phyloP scores from a whole-genome alignment of 2,888 invertebrate species.

The Pristionchus fissidentatus region DNA sequence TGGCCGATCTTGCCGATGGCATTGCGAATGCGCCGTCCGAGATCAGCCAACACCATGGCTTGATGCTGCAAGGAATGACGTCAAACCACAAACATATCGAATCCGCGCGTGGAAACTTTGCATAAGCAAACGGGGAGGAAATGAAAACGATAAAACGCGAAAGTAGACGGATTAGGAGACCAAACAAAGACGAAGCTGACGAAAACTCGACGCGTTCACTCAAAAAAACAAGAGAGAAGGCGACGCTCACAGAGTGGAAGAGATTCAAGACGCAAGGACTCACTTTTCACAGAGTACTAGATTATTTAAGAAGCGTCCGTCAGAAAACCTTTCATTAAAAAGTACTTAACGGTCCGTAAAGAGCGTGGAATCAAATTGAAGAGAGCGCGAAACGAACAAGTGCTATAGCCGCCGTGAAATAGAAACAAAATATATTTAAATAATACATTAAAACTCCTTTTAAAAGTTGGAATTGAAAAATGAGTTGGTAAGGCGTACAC shows the following conservation, averaged over 20 bases:
- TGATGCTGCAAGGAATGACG: neutral
- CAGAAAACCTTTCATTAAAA: too few species aligned
- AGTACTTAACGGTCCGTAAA: too few species aligned
- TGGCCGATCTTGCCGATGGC: conserved; percentile 93
- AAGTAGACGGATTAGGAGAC: too few species aligned
- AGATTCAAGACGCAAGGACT: neutral
- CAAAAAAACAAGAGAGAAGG: neutral
- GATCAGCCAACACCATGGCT: conserved; percentile 98
- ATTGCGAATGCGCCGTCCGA: conserved; percentile 98
- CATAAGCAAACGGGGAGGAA: too few species aligned
- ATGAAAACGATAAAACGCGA: too few species aligned
- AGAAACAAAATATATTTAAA: too few species aligned
- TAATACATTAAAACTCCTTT: neutral
- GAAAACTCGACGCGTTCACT: neutral
- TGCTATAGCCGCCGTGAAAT: too few species aligned
- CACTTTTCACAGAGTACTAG: neutral
- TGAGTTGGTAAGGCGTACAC: conserved; percentile 11
- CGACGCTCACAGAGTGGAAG: neutral
- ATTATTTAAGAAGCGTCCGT: too few species aligned
- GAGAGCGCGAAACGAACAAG: too few species aligned
- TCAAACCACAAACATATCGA: neutral
- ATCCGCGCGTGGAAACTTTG: too few species aligned
- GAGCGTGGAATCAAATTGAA: neutral
- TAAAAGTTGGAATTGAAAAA: neutral
- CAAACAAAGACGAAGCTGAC: too few species aligned